These are phyloP conservation scores for Trachythela sp. DNA, from an alignment of 64 coral and sea anemone genomes.

Conservation along the genomic window DNA sequence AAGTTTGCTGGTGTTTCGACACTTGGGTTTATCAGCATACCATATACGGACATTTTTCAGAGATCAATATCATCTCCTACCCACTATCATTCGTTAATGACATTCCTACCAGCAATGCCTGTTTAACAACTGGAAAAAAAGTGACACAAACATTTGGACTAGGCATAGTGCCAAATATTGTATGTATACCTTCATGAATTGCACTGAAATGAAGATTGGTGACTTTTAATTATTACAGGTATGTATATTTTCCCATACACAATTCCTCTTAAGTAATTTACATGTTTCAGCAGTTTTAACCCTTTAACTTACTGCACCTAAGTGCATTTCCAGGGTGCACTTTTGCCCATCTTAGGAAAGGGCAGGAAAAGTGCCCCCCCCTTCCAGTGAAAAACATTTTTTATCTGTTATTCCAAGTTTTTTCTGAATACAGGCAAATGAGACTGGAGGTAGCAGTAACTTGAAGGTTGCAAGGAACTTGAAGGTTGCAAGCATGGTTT, in stretches of 20 bases:
- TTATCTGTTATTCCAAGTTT: no score
- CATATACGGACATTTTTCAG: not conserved
- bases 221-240: not conserved
- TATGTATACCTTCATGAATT: not conserved
- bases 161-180: slow-evolving; percentile 7
- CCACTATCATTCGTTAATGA: not conserved
- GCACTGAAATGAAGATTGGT: not conserved
- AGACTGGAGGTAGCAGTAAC: no score
- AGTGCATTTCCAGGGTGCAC: no score
- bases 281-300: no score
- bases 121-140: not conserved
- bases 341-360: no score
- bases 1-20: not conserved
- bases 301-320: no score
- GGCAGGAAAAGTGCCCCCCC: no score
- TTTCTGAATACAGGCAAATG: no score
- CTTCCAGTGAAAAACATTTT: no score
- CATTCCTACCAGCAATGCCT: not conserved
- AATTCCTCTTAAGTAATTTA: not conserved
- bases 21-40: slow-evolving; percentile 2
- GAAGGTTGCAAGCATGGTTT: no score
- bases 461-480: no score
- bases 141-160: not conserved
- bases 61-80: no score
- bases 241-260: not conserved